phyloP scores from a whole-genome alignment of 2,888 invertebrate species.

The Arrhopalites spinosus region DNA sequence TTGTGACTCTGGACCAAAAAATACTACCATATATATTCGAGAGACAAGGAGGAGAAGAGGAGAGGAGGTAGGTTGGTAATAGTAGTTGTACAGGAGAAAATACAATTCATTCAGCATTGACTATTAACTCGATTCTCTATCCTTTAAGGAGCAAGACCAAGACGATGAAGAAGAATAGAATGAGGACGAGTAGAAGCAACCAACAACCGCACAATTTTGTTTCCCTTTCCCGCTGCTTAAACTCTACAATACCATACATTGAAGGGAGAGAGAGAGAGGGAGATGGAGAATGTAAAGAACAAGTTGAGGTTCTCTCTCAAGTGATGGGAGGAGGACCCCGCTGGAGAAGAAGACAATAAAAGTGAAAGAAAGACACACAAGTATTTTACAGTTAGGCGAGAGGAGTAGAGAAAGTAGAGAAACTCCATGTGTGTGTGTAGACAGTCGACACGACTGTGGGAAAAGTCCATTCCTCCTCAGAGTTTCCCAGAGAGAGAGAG shows the following conservation, averaged over 20 bases:
- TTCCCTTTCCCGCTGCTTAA: background rate
- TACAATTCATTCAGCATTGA: slow-evolving; percentile 11
- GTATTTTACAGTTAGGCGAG: background rate
- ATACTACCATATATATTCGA: background rate
- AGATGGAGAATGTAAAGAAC: background rate
- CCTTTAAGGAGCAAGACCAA: background rate
- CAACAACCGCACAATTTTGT: background rate
- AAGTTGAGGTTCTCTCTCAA: background rate
- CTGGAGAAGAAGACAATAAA: background rate
- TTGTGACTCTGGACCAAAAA: background rate
- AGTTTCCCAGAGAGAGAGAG: background rate
- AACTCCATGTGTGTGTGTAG: background rate
- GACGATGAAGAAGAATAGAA: background rate
- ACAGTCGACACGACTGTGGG: background rate
- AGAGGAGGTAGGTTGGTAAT: background rate
- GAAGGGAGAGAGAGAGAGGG: slow-evolving; percentile 7
- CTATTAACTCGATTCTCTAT: slow-evolving; percentile 1
- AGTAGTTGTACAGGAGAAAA: background rate
- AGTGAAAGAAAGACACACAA: background rate
- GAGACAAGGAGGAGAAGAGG: background rate
- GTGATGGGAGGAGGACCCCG: slow-evolving; percentile 6
- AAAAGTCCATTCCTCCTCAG: background rate
- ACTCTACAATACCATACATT: slow-evolving; percentile 6
- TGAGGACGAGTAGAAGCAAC: background rate
- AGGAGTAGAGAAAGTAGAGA: background rate